Conservation (phyloP, 30 jellyfish, hydroid and myxozoan genomes). For the Cassiopea andromeda region DNA sequence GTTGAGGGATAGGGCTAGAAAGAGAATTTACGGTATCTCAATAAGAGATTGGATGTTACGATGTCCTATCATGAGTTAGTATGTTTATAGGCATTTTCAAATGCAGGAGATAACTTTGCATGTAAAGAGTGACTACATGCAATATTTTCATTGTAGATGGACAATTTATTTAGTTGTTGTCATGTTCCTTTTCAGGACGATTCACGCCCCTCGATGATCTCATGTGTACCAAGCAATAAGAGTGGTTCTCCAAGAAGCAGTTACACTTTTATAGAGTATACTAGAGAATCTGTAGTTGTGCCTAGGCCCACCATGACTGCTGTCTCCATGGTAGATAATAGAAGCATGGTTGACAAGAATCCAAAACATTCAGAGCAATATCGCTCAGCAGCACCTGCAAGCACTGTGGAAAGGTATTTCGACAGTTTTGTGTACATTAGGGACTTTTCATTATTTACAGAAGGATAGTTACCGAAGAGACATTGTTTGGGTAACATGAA, state of each 20-base stretch:
- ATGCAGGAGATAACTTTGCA: too few species aligned
- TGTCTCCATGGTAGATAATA: slow-evolving; percentile 30
- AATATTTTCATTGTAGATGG: too few species aligned
- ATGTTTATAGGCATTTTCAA: too few species aligned
- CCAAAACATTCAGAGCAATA: slow-evolving; percentile 43
- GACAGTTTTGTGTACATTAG: too few species aligned
- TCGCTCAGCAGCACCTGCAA: slow-evolving; percentile 26
- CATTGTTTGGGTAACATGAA: too few species aligned
- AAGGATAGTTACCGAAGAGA: too few species aligned
- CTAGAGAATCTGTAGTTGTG: slow-evolving; percentile 66
- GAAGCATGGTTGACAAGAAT: slow-evolving; percentile 14
- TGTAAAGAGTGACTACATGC: too few species aligned
- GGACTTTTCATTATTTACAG: too few species aligned
- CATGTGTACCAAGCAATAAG: slow-evolving; percentile 42
- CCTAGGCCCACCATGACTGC: slow-evolving; percentile 53
- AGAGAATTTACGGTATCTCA: too few species aligned
- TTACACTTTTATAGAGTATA: slow-evolving; percentile 51
- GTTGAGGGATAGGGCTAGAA: too few species aligned
- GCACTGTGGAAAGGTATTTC: slow-evolving; percentile 12
- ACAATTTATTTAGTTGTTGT: neutral
- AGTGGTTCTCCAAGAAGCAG: slow-evolving; percentile 44
- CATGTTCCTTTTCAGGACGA: slow-evolving; percentile 34
- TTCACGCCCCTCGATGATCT: slow-evolving; percentile 72
- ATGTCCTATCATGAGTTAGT: too few species aligned
- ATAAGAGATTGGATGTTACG: too few species aligned